A percentile compares a stretch with the other conserved stretches of the same genome.
These are phyloP conservation scores for Bombyx huttoni DNA, from an alignment of 2,888 invertebrate genomes.

Conservation along the genomic window DNA sequence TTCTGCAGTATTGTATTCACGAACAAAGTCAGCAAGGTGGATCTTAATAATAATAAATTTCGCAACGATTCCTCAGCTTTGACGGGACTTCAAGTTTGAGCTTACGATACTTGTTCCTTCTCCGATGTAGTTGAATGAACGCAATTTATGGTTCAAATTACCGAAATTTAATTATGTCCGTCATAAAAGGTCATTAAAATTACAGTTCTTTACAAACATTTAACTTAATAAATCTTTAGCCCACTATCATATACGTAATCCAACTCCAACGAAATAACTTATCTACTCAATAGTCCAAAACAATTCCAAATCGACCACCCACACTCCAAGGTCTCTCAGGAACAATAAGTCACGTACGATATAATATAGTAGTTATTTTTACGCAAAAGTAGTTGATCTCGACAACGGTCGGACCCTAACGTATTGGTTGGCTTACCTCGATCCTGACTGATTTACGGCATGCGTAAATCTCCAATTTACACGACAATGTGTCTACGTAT, in stretches of 20 bases:
- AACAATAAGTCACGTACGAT: background rate
- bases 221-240: no score
- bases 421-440: constrained; percentile 58
- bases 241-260: no score
- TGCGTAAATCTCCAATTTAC: constrained; percentile 67
- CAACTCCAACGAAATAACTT: constrained; percentile 11
- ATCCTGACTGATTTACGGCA: constrained; percentile 66
- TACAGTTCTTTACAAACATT: no score
- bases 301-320: background rate
- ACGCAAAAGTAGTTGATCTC: constrained; percentile 26
- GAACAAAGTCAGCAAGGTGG: constrained; percentile 1
- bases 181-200: no score
- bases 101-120: no score
- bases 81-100: constrained; percentile 25
- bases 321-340: background rate
- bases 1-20: constrained; percentile 2
- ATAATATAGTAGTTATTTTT: constrained; percentile 16
- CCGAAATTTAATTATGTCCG: no score
- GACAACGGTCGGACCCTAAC: constrained; percentile 48
- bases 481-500: constrained; percentile 36
- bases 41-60: constrained; percentile 21
- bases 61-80: constrained; percentile 27
- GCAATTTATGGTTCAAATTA: no score
- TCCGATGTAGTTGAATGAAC: no score
- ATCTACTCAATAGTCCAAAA: background rate